These are phyloP conservation scores for Caenorhabditis virilis DNA, from an alignment of 2,888 invertebrate species.

Conservation along the genomic window DNA sequence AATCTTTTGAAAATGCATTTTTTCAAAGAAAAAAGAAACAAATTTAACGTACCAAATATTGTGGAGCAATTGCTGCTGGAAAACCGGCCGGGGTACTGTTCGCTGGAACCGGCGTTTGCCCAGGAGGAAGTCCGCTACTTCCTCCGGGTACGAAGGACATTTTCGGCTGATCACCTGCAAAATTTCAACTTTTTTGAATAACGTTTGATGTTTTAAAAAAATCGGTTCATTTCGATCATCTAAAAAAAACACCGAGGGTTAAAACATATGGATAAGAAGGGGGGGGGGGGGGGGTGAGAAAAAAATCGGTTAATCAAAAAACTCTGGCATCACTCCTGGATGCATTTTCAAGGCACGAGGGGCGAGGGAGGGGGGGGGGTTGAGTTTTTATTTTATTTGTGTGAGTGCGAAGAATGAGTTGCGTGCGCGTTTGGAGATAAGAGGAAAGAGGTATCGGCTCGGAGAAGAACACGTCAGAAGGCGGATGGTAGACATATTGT, in stretches of 20 bases:
- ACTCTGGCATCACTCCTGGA: too few species aligned
- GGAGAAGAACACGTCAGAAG: too few species aligned
- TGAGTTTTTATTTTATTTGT: too few species aligned
- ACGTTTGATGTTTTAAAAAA: too few species aligned
- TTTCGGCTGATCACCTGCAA: not conserved
- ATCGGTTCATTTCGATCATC: too few species aligned
- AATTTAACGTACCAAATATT: not conserved
- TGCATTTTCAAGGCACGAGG: too few species aligned
- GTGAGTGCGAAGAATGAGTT: too few species aligned
- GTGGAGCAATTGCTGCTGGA: not conserved
- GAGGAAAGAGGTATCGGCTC: too few species aligned
- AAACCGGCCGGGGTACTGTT: not conserved
- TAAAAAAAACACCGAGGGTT: not conserved
- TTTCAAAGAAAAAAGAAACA: not conserved
- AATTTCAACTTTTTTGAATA: too few species aligned
- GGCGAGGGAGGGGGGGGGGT: not conserved
- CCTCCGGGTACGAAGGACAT: slow-evolving; percentile 48
- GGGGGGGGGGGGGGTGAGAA: not conserved
- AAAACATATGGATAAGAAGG: not conserved
- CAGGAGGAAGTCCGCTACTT: slow-evolving; percentile 36
- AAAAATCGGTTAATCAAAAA: not conserved
- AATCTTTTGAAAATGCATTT: too few species aligned
- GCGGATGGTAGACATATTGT: too few species aligned
- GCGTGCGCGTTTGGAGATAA: too few species aligned
- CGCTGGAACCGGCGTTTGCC: slow-evolving; percentile 9